A percentile compares a stretch with the other conserved stretches of the same genome.
Evolutionary conservation across 2,797 vertebrate species (phyloP).

Genomic region (Eutrigla gurnardus): DNA sequence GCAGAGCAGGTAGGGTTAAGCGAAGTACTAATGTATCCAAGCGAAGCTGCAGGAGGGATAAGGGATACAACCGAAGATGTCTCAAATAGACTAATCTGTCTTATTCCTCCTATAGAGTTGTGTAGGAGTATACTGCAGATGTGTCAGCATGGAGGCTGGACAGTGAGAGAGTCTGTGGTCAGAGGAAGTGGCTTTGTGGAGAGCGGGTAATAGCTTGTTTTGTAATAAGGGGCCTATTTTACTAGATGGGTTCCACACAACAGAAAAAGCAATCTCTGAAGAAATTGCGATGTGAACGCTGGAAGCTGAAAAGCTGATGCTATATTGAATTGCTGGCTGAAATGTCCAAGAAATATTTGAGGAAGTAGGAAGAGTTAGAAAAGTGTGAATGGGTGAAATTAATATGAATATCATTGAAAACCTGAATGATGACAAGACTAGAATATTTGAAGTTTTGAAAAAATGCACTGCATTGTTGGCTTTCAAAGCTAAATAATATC

Average conservation of each 20-base stretch:
- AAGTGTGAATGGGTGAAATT: neutral
- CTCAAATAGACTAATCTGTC: slow-evolving; percentile 38
- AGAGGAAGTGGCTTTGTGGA: slow-evolving; percentile 49
- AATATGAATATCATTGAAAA: neutral
- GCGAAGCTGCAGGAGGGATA: slow-evolving; percentile 34
- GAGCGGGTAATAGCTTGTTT: slow-evolving; percentile 22
- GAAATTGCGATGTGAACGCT: neutral
- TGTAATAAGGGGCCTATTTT: slow-evolving; percentile 34
- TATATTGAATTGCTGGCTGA: neutral
- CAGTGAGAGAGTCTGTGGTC: slow-evolving; percentile 44
- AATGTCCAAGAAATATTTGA: neutral
- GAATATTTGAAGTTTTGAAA: too few species aligned
- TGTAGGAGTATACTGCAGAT: slow-evolving; percentile 1
- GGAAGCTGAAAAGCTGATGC: neutral
- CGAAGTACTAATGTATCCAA: slow-evolving; percentile 5
- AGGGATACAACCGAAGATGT: slow-evolving; percentile 6
- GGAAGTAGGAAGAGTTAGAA: neutral
- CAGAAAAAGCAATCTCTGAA: neutral
- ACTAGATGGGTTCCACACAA: slow-evolving; percentile 26
- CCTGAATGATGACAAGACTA: neutral
- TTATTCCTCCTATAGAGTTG: slow-evolving; percentile 20
- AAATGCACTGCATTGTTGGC: too few species aligned
- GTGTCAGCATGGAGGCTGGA: neutral
- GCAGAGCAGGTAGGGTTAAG: neutral
- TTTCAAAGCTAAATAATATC: too few species aligned